phyloP scores from a whole-genome alignment of 2,113 vertebrate species.

The Paramormyrops kingsleyae region DNA sequence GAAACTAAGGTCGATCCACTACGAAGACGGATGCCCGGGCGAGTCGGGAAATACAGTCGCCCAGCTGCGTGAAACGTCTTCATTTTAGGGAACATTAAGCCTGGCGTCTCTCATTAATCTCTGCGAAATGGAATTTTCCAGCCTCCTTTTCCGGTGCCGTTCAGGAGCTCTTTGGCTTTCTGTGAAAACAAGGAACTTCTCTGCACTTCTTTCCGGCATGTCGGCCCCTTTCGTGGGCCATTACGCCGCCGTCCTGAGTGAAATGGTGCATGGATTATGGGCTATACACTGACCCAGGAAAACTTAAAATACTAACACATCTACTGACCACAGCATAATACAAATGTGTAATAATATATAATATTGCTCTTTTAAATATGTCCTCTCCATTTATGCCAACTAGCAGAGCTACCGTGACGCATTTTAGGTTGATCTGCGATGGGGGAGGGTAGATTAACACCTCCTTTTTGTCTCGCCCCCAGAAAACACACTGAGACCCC shows the following conservation, averaged over 20 bases:
- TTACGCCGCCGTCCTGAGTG: neutral
- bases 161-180: constrained; percentile 7
- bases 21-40: constrained; percentile 42
- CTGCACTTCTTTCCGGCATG: neutral
- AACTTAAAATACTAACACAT: neutral
- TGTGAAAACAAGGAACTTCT: neutral
- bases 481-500: neutral
- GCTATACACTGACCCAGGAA: neutral
- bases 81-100: constrained; percentile 52
- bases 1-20: constrained; percentile 22
- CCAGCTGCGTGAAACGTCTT: constrained; percentile 41
- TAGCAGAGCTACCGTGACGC: neutral
- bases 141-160: neutral
- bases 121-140: constrained; percentile 23
- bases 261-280: neutral
- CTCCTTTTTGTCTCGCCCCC: neutral
- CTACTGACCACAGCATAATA: neutral
- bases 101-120: constrained; percentile 39
- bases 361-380: neutral
- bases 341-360: neutral
- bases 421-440: neutral
- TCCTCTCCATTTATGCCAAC: neutral
- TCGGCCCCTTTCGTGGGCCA: neutral
- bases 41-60: constrained; percentile 38
- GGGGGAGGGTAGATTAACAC: neutral